Base-by-base conservation (phyloP, 2,888 invertebrate genomes). In the Pemphredon lugubris region DNA sequence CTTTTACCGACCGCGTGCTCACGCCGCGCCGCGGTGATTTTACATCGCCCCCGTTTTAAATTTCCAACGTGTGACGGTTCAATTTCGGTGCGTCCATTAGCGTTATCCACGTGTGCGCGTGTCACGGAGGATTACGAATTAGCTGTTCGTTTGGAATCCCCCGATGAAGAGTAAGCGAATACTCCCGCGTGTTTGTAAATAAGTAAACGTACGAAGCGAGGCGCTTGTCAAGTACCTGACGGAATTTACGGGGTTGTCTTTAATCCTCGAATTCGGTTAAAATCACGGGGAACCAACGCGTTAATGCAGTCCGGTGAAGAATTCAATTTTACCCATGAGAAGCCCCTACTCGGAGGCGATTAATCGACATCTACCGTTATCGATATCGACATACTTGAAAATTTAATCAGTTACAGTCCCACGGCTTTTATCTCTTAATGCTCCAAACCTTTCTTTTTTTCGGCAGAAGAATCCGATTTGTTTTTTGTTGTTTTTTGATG, bases 271-370 rank as follows among this genome's bases (percentile, higher is more conserved):
- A 6, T 37, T 14, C 7, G 14, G 40, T 16, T 47, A 59, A 48
- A 53, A 53, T n/a, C 53, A 18, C 42, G 26, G 14, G 67, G 48
- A 50, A 70, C 37, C 48, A 39, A 59, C 54, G 32, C 44, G 60
- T 45, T 32, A 14, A 53, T 23, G 14, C n/a, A 40, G 18, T 11
- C 14, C 16, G 2, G 5, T 44, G 39, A 11, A 44, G 34, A 70
- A 70, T 70, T 58, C 67, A 70, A 70, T 70, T 70, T 70, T 60
- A 54, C 54, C 34, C 68, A 60, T 67, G 67, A 60, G 50, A 59
- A 7, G 48, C 54, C 20, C 37, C n/a, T n/a, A n/a, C n/a, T 23
- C 37, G 44, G 18, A 45, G 48, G 42, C 69, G 59, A 69, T 69
- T 66, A 68, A 68, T 68, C 51, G 68, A 40, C 44, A 32, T 47